phyloP scores from a whole-genome alignment of 1,140 invertebrate species.

The Bombus breviceps region DNA sequence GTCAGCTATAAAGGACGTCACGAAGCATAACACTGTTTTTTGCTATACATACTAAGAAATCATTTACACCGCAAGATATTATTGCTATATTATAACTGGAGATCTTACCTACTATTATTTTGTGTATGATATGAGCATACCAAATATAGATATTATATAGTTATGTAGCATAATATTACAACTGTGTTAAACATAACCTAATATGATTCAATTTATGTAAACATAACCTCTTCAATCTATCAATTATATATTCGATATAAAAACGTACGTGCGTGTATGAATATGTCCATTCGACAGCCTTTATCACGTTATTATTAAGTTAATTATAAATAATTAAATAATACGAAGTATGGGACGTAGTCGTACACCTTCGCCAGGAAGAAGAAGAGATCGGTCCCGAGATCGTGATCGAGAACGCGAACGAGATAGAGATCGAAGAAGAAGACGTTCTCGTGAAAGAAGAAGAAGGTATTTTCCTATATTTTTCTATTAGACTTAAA shows the following conservation, averaged over 20 bases:
- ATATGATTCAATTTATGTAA: background rate
- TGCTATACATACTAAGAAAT: background rate
- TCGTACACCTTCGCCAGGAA: slow-evolving; percentile 80
- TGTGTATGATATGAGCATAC: background rate
- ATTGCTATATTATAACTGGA: background rate
- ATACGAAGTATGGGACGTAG: slow-evolving; percentile 76
- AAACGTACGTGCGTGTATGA: background rate
- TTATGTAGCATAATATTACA: background rate
- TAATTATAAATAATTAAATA: background rate
- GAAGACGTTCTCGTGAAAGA: slow-evolving; percentile 84
- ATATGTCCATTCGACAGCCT: too few species aligned
- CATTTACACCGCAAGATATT: background rate
- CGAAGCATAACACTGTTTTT: background rate
- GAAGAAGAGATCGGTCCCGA: slow-evolving; percentile 82
- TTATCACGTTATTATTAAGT: background rate
- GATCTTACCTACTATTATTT: background rate
- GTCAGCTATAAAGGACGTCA: background rate
- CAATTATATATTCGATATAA: background rate
- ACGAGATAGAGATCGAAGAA: slow-evolving; percentile 81
- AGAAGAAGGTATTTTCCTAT: slow-evolving; percentile 71
- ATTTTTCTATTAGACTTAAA: background rate
- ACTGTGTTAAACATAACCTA: background rate
- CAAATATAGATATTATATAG: background rate
- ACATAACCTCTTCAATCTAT: slow-evolving; percentile 13
- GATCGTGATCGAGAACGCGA: slow-evolving; percentile 83